phyloP scores from a whole-genome alignment of 64 coral and sea anemone species.

The Hydrozoanthus tunicans region DNA sequence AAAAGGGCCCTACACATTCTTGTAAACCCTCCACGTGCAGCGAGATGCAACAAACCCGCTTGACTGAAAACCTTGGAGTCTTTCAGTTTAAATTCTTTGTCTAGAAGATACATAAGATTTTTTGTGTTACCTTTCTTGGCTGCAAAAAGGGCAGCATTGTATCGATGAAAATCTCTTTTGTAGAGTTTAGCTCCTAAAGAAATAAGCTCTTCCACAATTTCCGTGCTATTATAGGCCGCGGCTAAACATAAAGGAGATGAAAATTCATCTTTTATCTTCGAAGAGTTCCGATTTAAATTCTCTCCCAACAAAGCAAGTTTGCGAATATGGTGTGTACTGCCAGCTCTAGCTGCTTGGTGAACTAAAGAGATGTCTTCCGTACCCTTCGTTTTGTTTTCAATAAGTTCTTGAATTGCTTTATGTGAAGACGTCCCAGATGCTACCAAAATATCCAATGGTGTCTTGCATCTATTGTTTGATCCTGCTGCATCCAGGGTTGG shows the following conservation, averaged over 20 bases:
- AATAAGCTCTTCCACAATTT: conserved; percentile 16
- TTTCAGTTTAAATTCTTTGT: conserved; percentile 22
- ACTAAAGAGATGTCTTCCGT: background rate
- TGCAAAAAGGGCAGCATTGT: conserved; percentile 19
- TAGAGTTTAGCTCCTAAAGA: background rate
- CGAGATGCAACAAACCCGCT: conserved; percentile 11
- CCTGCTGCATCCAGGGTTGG: background rate
- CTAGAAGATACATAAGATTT: conserved; percentile 16
- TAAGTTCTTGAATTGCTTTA: background rate
- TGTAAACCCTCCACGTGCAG: conserved; percentile 6
- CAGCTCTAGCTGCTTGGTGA: conserved; percentile 4
- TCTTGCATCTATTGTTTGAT: background rate
- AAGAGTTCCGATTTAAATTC: background rate
- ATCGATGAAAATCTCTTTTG: background rate
- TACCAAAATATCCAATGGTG: background rate
- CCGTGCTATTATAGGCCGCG: conserved; percentile 25
- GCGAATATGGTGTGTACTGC: background rate
- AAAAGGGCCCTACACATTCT: background rate
- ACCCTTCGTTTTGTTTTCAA: background rate
- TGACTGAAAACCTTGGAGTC: background rate
- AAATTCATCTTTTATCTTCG: background rate
- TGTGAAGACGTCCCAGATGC: background rate
- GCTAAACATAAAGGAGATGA: conserved; percentile 30
- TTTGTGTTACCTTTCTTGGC: conserved; percentile 24
- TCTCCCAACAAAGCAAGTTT: conserved; percentile 6